These are phyloP conservation scores for Eurystomus glaucurus DNA, from an alignment of 2,797 vertebrate species.

Conservation along the genomic window DNA sequence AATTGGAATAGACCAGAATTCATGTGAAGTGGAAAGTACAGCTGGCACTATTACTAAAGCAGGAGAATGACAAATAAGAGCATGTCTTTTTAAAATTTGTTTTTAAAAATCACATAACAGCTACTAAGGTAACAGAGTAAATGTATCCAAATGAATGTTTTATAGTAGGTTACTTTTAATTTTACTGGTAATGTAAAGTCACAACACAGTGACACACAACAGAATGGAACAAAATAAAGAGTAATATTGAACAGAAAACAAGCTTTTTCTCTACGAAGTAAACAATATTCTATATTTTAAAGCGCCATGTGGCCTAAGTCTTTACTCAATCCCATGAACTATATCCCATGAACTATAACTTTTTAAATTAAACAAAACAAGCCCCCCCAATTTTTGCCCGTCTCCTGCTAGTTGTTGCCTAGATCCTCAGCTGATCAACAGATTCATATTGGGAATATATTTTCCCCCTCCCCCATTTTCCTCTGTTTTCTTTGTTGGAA, in stretches of 20 bases:
- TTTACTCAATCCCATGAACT: background rate
- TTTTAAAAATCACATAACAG: constrained; percentile 2
- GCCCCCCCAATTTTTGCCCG: background rate
- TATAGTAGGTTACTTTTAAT: constrained; percentile 25
- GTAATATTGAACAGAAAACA: background rate
- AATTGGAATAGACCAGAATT: constrained; percentile 85
- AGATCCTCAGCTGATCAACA: background rate
- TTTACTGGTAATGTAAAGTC: constrained; percentile 8
- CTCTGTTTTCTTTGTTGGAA: background rate
- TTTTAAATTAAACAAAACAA: background rate
- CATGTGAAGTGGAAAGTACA: constrained; percentile 80
- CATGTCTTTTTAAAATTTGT: background rate
- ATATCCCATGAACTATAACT: background rate
- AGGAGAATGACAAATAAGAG: constrained; percentile 72
- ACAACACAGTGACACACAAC: background rate
- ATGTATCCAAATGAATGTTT: constrained; percentile 43
- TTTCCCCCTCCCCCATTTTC: rapidly evolving
- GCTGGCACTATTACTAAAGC: constrained; percentile 69
- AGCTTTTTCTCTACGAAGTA: background rate
- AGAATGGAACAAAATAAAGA: constrained; percentile 19
- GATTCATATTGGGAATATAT: background rate
- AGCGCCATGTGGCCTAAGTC: background rate
- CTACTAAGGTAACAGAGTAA: constrained; percentile 10
- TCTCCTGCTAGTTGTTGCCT: background rate
- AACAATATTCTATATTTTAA: background rate